Conservation (phyloP, 2,888 invertebrate genomes). For the Congeria kusceri region DNA sequence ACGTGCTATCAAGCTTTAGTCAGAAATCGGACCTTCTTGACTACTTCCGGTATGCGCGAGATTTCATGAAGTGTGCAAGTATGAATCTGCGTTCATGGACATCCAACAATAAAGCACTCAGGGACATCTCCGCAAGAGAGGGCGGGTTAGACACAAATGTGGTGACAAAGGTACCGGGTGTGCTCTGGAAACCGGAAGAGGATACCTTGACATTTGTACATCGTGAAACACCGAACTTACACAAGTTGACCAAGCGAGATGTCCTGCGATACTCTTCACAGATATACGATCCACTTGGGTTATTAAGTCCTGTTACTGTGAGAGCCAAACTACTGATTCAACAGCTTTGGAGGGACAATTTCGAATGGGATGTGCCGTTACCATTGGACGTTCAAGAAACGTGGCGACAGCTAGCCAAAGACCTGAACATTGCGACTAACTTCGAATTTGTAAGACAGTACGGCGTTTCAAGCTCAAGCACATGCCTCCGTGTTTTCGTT, state of each 20-base stretch:
- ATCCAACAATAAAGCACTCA: constrained; percentile 14
- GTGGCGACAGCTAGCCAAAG: constrained; percentile 12
- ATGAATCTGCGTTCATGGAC: constrained; percentile 38
- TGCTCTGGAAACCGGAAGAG: constrained; percentile 24
- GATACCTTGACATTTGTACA: constrained; percentile 14
- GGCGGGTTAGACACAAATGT: constrained; percentile 11
- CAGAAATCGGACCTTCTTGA: background rate
- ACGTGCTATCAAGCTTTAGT: constrained; percentile 27
- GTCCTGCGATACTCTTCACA: constrained; percentile 6
- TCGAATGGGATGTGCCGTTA: constrained; percentile 29
- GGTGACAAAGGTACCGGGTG: constrained; percentile 22
- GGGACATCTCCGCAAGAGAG: background rate
- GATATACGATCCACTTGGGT: constrained; percentile 1
- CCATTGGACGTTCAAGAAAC: constrained; percentile 16
- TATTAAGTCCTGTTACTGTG: too few species aligned
- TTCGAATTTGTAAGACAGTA: too few species aligned
- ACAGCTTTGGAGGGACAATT: constrained; percentile 26
- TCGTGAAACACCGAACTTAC: background rate
- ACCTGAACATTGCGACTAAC: constrained; percentile 6
- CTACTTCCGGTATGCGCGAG: constrained; percentile 6
- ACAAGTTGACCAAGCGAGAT: constrained; percentile 22
- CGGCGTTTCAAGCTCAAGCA: too few species aligned
- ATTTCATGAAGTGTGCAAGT: constrained; percentile 6
- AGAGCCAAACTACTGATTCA: constrained; percentile 37
- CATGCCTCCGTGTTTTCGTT: constrained; percentile 4